Evolutionary conservation across 64 coral and sea anemone species (phyloP).

Genomic region (Stylophora pistillata): DNA sequence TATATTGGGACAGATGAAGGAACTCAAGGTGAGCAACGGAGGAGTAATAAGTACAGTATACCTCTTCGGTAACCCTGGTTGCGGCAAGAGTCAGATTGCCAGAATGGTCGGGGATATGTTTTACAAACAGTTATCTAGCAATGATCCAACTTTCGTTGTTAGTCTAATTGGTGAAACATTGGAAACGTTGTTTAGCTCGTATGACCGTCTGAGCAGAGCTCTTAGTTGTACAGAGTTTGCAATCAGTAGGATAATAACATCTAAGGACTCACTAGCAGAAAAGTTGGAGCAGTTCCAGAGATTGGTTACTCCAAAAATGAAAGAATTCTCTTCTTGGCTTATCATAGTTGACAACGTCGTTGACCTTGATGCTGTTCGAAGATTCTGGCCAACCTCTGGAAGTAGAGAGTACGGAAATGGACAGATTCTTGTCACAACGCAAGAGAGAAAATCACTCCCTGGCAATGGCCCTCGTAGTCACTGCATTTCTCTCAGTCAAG

Average conservation of each 20-base stretch:
- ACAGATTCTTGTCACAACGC: constrained; percentile 8
- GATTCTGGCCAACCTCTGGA: constrained; percentile 4
- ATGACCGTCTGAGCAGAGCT: constrained; percentile 22
- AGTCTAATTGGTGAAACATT: constrained; percentile 1
- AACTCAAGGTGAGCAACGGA: neutral
- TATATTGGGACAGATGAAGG: constrained; percentile 14
- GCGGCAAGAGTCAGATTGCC: constrained; percentile 52
- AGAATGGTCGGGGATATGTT: constrained; percentile 34
- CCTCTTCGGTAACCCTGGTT: constrained; percentile 64
- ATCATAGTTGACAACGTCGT: constrained; percentile 22
- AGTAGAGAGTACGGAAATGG: neutral
- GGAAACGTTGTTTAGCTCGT: constrained; percentile 10
- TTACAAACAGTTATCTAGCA: neutral
- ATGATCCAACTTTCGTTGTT: neutral
- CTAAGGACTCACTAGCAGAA: neutral
- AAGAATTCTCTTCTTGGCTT: constrained; percentile 3
- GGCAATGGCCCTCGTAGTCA: neutral
- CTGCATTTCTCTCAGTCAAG: neutral
- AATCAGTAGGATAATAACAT: neutral
- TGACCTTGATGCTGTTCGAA: neutral
- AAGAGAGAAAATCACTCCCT: neutral
- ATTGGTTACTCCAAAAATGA: constrained; percentile 1
- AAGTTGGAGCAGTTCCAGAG: constrained; percentile 16
- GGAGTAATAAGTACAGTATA: constrained; percentile 31
- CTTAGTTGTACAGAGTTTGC: neutral